phyloP scores from a whole-genome alignment of 1,140 invertebrate species.

The Nylanderia fulva region DNA sequence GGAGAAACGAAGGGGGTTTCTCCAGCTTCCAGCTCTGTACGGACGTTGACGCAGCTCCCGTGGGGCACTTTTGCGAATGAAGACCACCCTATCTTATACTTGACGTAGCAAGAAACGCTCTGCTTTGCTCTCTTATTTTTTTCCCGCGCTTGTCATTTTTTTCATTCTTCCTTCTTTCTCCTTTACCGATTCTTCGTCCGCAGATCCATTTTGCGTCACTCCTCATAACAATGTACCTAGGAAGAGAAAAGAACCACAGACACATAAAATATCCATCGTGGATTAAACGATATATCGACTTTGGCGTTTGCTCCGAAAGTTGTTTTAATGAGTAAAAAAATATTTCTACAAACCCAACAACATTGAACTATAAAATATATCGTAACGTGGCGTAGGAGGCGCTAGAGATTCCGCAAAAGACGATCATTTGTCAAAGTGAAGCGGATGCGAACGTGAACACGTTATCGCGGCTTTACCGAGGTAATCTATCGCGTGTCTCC shows the following conservation, averaged over 20 bases:
- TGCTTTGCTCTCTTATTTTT: constrained; percentile 1
- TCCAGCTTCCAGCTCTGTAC: constrained; percentile 75
- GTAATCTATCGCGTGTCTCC: constrained; percentile 76
- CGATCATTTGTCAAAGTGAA: constrained; percentile 78
- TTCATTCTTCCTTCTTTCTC: constrained; percentile 48
- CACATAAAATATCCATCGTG: constrained; percentile 4
- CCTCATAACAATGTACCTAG: background rate
- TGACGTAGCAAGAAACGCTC: constrained; percentile 72
- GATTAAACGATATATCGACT: background rate
- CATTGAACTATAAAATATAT: constrained; percentile 55
- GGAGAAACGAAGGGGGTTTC: constrained; percentile 17
- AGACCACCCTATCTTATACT: constrained; percentile 77
- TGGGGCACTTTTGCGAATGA: constrained; percentile 82
- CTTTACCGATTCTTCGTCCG: background rate
- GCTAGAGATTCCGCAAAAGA: constrained; percentile 54
- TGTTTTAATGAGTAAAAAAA: constrained; percentile 23
- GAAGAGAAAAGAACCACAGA: background rate
- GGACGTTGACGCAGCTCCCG: constrained; percentile 84
- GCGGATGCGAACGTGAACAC: constrained; percentile 76
- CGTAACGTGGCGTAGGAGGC: background rate
- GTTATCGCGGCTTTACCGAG: constrained; percentile 72
- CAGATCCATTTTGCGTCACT: background rate
- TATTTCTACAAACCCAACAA: constrained; percentile 35
- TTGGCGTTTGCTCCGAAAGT: background rate
- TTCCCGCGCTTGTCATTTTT: constrained; percentile 44